Base-by-base conservation (phyloP, 2,888 invertebrate species). In the Morpho achilles region DNA sequence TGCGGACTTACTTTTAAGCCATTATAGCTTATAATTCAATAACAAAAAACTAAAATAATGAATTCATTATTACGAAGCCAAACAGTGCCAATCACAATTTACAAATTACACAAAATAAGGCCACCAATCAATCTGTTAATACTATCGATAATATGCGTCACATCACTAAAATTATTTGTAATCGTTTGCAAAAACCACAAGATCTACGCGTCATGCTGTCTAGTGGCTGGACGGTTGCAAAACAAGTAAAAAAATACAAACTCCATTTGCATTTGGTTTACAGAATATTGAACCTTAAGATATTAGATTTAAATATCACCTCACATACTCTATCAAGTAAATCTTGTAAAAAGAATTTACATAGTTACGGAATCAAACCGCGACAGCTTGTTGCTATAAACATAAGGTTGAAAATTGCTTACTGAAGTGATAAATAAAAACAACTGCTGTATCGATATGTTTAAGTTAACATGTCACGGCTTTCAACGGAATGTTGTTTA, bases 171-270 rank as follows among this genome's bases (percentile, higher is more conserved):
- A 72, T 67, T 74, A 75, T 78, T 78, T 80, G 73, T 79, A 68
- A 75, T 73, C 71, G 70, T 78, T 81, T 79, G 85, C 81, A 84
- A 84, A 84, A 85, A 84, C 81, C 76, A 69, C 81, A 80, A 76
- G 77, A 75, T 74, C 74, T 74, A 73, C 80, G 86, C 87, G 87
- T 86, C 87, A 84, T 80, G 85, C 87, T 82, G 87, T 87, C 87
- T 87, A 74, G 77, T 65, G 71, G 69, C 69, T 69, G 65, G 64
- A 70, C 70, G 70, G 70, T 74, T 76, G 72, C 74, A 79, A 73
- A 75, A 76, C 72, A 72, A 79, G 76, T 67, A 81, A 80, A 80
- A 78, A 73, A 50, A 10, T 67, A 58, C 68, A 64, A 56, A 65
- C 54, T 56, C 41, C n/a, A 58, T 53, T 59, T 59, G 32, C 62